Evolutionary conservation across 2,888 invertebrate genomes (phyloP), one percentile per base, ranked within the genome.

Genomic region (Leptopilina syphax): DNA sequence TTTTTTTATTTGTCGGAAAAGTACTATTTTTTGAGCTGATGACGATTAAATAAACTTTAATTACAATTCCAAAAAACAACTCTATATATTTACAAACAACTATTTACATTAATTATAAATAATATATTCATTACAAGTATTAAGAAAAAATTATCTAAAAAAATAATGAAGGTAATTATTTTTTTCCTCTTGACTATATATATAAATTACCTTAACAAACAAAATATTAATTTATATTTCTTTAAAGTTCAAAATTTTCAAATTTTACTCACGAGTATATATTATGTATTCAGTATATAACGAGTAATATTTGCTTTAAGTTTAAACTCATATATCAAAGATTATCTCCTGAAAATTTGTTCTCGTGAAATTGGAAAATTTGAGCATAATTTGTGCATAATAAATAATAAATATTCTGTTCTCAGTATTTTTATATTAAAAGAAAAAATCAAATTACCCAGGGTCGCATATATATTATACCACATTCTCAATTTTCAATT

Each of bases 311-410:
- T 63, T 63, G 24, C 63, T 24, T 24, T 7, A 60, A n/a, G 9
- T 24, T 18, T n/a, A 18, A 63, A 5, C 24, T 63, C 3, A 63
- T 63, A 63, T 63, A 63, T 63, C 63, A 63, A 63, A 63, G 3
- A 63, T 63, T 63, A 24, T 63, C 63, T 24, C 18, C n/a, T 60
- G 9, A 63, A 63, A 18, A 63, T 63, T 63, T 63, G 6, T 24
- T 63, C 63, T 6, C 24, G 18, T 18, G 7, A 63, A 18, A 24
- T 63, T 63, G 13, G 50, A 24, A 24, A 73, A n/a, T 34, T 73
- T 73, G 57, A 57, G 73, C 57, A 73, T 70, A 54, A 13, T 8
- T 73, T 57, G 41, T 73, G 73, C 73, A 57, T 54, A 34, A 73
- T 57, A 73, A 73, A 57, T 73, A 34, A 50, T 50, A 10, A 50